A percentile compares a stretch with the other conserved stretches of the same genome.
These are phyloP conservation scores for Sinodicranocentrus sp. DNA, from an alignment of 2,888 invertebrate species.

Conservation along the genomic window DNA sequence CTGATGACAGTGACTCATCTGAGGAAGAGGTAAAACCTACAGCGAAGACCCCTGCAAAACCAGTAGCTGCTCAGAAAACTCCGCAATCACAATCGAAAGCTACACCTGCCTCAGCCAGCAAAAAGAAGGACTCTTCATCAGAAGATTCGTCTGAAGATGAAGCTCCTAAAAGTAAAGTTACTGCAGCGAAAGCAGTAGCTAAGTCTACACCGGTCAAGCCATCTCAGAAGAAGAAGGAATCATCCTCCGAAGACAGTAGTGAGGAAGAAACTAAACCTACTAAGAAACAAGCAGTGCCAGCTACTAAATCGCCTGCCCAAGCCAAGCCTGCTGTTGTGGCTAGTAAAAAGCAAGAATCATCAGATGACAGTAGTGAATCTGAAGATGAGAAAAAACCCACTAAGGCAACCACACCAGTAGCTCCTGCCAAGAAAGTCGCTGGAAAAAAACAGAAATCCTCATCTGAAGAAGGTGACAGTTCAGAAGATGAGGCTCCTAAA, in stretches of 20 bases:
- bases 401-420: conserved; percentile 71
- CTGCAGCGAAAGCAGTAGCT: neutral
- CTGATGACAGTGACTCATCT: conserved; percentile 77
- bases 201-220: neutral
- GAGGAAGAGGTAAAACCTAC: no score
- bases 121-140: conserved; percentile 17
- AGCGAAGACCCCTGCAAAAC: neutral
- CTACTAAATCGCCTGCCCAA: neutral
- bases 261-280: no score
- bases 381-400: conserved; percentile 69
- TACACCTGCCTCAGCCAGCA: no score
- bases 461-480: conserved; percentile 46
- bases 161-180: conserved; percentile 35
- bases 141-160: conserved; percentile 69
- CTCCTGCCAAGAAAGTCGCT: conserved; percentile 66
- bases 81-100: no score
- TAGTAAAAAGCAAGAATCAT: conserved; percentile 31
- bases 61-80: no score
- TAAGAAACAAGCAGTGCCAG: no score
- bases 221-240: conserved; percentile 72
- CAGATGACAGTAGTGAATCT: conserved; percentile 63
- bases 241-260: conserved; percentile 77
- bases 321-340: neutral
- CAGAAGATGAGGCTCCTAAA: conserved; percentile 63
- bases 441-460: conserved; percentile 57